Evolutionary conservation across 2,113 vertebrate genomes (phyloP), one percentile per base, ranked within the genome.

Genomic region (Amphilophus citrinellus): DNA sequence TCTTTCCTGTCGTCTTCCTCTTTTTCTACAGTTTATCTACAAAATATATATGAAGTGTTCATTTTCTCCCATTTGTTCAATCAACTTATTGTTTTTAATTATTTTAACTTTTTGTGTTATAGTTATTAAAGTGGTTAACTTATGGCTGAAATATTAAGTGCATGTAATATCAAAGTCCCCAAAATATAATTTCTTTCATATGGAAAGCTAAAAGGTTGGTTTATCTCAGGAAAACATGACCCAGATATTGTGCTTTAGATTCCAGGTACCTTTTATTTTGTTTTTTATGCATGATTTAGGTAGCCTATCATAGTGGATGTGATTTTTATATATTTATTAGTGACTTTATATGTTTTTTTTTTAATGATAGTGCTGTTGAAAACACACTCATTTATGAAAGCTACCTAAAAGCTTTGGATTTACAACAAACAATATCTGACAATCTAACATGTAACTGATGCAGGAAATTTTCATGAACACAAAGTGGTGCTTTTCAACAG

Each of bases 81-180:
- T 71, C 50, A 71, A 53, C 44, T 53, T 53, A 11, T 47, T 30
- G 30, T 30, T 73, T 71, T 20, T 20, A 71, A 53, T 32, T 53
- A 24, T 8, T n/a, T 47, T 0, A 1, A 32, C 47, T 13, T 73
- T 7, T 53, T 47, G 30, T 56, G 50, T 56, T 56, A 2, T 5
- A 5, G 5, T 56, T 73, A 73, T 73, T n/a, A 50, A 53, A 44
- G 50, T 0, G 14, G 10, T 73, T 73, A 56, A 32, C 3, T 13
- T 18, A 53, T 53, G 44, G 32, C 6, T 53, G 24, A 53, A 53
- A 50, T 50, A 0, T 24, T 50, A 5, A 10, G 1, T 0, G 0
- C 24, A 0, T 73, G 24, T 73, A 73, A 47, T 50, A 20, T 20
- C 53, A 13, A 30, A 53, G 30, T 73, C 44, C 22, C 30, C 24